Base-by-base conservation (phyloP, 2,113 vertebrate species). In the Drymodes brunneopygia region DNA sequence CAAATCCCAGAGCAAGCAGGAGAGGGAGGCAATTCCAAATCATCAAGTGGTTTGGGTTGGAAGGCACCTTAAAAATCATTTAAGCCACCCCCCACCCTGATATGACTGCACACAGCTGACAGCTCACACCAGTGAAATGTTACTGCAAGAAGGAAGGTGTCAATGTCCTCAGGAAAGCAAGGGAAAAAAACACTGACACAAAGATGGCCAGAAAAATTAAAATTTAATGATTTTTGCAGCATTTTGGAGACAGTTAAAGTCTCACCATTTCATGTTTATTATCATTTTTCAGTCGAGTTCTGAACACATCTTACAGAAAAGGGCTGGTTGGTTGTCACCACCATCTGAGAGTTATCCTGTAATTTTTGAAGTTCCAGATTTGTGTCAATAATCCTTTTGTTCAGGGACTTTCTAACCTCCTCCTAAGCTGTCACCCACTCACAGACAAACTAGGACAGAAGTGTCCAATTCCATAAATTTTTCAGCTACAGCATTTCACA, bases 21-120 rank as follows among this genome's bases (percentile, higher is more conserved):
- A 72, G 31, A 71, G 5, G 33, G 28, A 57, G 57, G n/a, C 12
- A 36, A 7, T 70, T 62, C 12, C 20, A 12, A 77, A 42, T 20
- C 35, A 33, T 12, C 8, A 35, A 36, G 19, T 24, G 18, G 6
- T 56, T 50, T 70, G 42, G 8, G 12, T 28, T 54, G 25, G 62
- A 70, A 56, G 7, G 15, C 15, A 48, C 18, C 8, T 28, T 27
- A 33, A 54, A 69, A 54, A 10, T 36, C 8, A 36, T 70, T 42
- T 17, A 42, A 35, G 13, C 50, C 16, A 25, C 0, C 2, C 5
- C 9, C 5, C 24, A 31, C 13, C n/a, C 1, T 12, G 23, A 1
- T 38, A 10, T 75, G 44, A 38, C n/a, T 36, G 12, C 5, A 33
- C 13, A 17, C 23, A 38, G 54, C 12, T 51, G 23, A n/a, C 64